Evolutionary conservation across 35 echinoderm and acorn worm species (phyloP).

Genomic region (Stichopus chloronotus): DNA sequence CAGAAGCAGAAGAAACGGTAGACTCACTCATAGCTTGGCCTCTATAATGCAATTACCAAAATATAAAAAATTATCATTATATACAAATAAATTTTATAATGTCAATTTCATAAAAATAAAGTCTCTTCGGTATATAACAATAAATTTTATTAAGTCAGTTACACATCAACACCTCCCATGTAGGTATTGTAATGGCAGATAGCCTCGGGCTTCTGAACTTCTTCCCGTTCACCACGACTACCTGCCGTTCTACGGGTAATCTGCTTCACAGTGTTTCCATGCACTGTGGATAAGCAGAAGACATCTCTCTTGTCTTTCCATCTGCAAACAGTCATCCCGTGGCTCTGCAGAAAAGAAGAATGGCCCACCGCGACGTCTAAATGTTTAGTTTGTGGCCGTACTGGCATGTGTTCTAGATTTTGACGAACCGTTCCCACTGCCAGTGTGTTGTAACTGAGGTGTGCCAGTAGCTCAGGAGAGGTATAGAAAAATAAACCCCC

Average conservation of each 20-base stretch:
- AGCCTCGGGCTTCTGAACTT: conserved; percentile 8
- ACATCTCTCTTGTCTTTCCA: conserved; percentile 56
- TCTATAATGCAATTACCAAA: too few species aligned
- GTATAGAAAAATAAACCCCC: neutral
- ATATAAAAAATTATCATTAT: too few species aligned
- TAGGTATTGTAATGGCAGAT: conserved; percentile 23
- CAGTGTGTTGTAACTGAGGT: conserved; percentile 39
- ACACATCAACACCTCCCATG: conserved; percentile 45
- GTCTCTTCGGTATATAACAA: too few species aligned
- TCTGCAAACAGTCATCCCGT: conserved; percentile 25
- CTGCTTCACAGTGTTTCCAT: conserved; percentile 8
- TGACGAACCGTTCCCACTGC: conserved; percentile 41
- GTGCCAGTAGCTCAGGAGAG: neutral
- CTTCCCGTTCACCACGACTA: conserved; percentile 25
- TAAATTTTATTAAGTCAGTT: neutral
- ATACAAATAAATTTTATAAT: too few species aligned
- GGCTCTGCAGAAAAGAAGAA: conserved; percentile 25
- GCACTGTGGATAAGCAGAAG: conserved; percentile 29
- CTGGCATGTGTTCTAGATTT: conserved; percentile 19
- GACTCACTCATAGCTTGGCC: too few species aligned
- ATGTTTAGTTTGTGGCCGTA: neutral
- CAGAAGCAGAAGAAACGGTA: too few species aligned
- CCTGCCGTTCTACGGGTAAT: neutral
- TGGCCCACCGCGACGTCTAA: neutral
- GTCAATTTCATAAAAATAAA: too few species aligned